Evolutionary conservation across 2,888 invertebrate genomes (phyloP), one percentile per base, ranked within the genome.

Genomic region (Xestia c-nigrum): DNA sequence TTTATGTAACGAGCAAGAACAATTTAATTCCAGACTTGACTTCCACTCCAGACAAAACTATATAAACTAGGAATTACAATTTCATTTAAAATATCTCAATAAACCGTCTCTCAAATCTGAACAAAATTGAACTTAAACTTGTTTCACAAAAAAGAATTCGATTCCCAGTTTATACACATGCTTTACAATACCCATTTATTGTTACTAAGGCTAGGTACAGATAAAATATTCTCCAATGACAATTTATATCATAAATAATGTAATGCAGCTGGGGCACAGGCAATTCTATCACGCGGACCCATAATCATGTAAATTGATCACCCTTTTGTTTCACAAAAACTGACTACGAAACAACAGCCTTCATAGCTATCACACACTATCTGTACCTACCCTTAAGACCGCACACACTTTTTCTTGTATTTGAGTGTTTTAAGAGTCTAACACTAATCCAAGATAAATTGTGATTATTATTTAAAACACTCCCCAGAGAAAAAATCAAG

Each of bases 151-250:
- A 61, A 10, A 70, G 40, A 57, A 19, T 59, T 59, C 61, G 0
- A 1, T 52, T 40, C 67, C 71, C 79, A 52, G 5, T 79, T 63
- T 46, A 69, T 14, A 79, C 50, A 67, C 82, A 85, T 82, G 82
- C 81, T 74, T 7, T n/a, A 43, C 3, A 43, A 43, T 43, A 71
- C 75, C 82, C 59, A 72, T 38, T 55, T 24, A 3, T 21, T 24
- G 12, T 16, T 24, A 47, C 16, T 50, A 59, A 70, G n/a, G 50
- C 40, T 69, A 38, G 50, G 68, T 67, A 68, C 83, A 24, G 57
- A 57, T 66, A 40, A 52, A 38, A 69, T 4, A 16, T 43, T 52
- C 0, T 24, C 50, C 19, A 43, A 38, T 67, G 16, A 31, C 10
- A 14, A 74, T 24, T 47, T 0, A 59, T 6, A 43, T n/a, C 14